Evolutionary conservation across 2,113 vertebrate species (phyloP), one percentile per base, ranked within the genome.

Genomic region (Pan troglodytes): DNA sequence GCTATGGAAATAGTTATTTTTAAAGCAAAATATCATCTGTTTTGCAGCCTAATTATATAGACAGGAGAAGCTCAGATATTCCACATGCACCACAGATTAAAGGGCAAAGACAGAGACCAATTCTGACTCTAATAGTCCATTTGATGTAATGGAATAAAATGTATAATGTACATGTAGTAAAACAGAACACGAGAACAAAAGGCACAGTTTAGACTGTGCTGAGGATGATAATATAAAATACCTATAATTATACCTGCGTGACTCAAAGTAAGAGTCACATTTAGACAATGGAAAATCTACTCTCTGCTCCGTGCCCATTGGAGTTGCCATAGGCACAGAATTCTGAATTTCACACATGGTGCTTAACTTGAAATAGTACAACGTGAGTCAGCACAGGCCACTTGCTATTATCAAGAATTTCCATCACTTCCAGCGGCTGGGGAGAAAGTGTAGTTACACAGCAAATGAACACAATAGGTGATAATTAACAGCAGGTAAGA

Each of bases 141-240:
- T 93, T 98, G 96, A 96, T 89, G 95, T 96, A 87, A 98, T 93
- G 95, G 96, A 97, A 95, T 87, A 75, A 96, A 94, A 93, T 45
- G 76, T 38, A 23, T 86, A 91, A 97, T 13, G 93, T 48, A 13
- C 67, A 64, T 3, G 52, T 12, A 86, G 92, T 91, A 57, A 97
- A 93, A 95, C 0, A 91, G 88, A 84, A 85, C 64, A 12, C 75
- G 40, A 73, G 91, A 94, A 96, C 95, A 96, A 98, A 97, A 91
- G 88, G 57, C 75, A 30, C 32, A 73, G 86, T 91, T 97, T 91
- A 95, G 80, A 87, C 67, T 30, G 93, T 43, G 88, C 86, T 80
- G 89, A 82, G 38, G 84, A 96, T 17, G 76, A 64, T 38, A 38
- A 94, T 82, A 75, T 76, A 68, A 93, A 96, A 95, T 8, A 94